Evolutionary conservation across 2,888 invertebrate genomes (phyloP), one percentile per base, ranked within the genome.

Genomic region (Magallana nippona): DNA sequence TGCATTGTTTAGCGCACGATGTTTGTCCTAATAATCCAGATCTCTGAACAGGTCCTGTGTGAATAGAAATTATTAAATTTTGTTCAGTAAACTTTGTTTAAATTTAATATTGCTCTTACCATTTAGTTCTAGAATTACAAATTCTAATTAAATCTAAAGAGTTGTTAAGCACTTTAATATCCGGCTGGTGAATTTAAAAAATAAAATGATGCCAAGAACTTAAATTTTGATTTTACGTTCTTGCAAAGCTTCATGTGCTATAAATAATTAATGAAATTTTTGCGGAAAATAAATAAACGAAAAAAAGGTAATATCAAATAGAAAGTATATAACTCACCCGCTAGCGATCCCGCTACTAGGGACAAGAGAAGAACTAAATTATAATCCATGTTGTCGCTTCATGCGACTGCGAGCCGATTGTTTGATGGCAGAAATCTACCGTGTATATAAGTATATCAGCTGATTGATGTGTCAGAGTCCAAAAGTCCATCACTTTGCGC

Each of bases 31-130:
- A 71, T 22, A 55, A 32, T 57, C 62, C 57, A 32, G 85, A 83
- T 55, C 78, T 83, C 83, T 82, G 62, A 10, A 85, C 85, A 19
- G 85, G 85, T 22, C 83, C 85, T 85, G 79, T 63, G 58, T 79
- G 17, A 78, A 32, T 55, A 58, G 11, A 63, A 63, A 27, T 44
- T 8, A 44, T 44, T 8, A 44, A 44, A 44, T 44, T 19, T 78
- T 27, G 27, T 27, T 27, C 17, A 19, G 22, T 2, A 27, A 17
- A 19, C 27, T 77, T 77, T 22, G 78, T 78, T 27, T 78, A 22
- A 15, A n/a, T 78, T 78, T 78, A 19, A 78, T 22, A 22, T 19
- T 22, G n/a, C 27, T 22, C n/a, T 78, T 22, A 78, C 78, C 27
- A 19, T n/a, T 19, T 22, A 22, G 32, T 44, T 44, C 44, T 44